phyloP scores from a whole-genome alignment of 2,797 vertebrate species.

The Sebastes melanostomus region DNA sequence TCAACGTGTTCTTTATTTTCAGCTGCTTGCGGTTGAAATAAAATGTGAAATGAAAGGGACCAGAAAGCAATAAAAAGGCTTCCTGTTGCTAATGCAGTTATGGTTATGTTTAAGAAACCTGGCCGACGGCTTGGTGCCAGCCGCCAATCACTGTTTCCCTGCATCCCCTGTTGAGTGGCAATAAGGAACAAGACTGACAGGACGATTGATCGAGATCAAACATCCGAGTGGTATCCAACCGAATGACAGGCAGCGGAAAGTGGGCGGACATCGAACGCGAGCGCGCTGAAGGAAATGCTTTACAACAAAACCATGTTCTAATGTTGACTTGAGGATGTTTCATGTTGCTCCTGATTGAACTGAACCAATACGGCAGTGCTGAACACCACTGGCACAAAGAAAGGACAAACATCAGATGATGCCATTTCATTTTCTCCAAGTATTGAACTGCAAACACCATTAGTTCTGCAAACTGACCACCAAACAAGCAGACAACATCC shows the following conservation, averaged over 20 bases:
- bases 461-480: constrained; percentile 70
- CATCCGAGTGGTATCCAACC: constrained; percentile 5
- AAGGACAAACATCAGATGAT: constrained; percentile 53
- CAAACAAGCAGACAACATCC: constrained; percentile 63
- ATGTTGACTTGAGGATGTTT: constrained; percentile 30
- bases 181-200: constrained; percentile 40
- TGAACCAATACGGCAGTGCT: background rate
- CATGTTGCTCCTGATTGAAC: constrained; percentile 26
- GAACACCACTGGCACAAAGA: constrained; percentile 16
- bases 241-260: background rate
- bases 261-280: background rate
- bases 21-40: background rate
- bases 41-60: background rate
- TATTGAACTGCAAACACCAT: constrained; percentile 69
- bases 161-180: constrained; percentile 9
- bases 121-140: constrained; percentile 12
- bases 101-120: constrained; percentile 23
- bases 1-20: constrained; percentile 45
- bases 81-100: constrained; percentile 11
- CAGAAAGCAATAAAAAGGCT: background rate
- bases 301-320: background rate
- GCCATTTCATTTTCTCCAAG: constrained; percentile 58
- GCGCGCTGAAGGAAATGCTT: background rate
- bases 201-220: constrained; percentile 27
- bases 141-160: constrained; percentile 18